Evolutionary conservation across 2,113 vertebrate species (phyloP), one percentile per base, ranked within the genome.

Genomic region (Bombycilla garrulus): DNA sequence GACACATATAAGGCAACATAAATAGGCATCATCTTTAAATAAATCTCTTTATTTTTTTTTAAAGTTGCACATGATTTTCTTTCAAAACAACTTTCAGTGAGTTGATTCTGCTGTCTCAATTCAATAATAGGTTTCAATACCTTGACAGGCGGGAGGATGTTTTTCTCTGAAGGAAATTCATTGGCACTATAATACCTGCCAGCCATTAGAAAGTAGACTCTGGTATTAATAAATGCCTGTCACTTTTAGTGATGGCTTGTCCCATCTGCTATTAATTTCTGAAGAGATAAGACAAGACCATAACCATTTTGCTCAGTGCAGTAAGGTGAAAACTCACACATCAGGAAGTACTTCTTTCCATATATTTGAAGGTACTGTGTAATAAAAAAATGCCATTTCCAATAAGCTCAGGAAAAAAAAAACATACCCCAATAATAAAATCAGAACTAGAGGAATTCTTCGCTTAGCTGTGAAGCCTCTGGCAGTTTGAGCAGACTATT

Each of bases 331-430:
- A 88, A 78, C 81, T 77, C 64, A 77, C 70, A 73, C 1, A 13
- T 88, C 92, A 92, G 86, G 82, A 92, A 90, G 69, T 51, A 77
- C 91, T 93, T 87, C 58, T 77, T 60, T 82, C 72, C 56, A 7
- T 69, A 45, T 77, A 85, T 92, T 87, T 88, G 86, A 92, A 93
- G 76, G 82, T 47, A 92, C 47, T 5, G 1, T 82, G 76, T 67
- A 95, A 96, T 97, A 96, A 96, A 90, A 92, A 94, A 96, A 93
- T 91, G 89, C 72, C 66, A 92, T 94, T 96, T 87, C 82, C 87
- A 94, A 93, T 90, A 92, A 90, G 53, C 26, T 83, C 5, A 3
- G 40, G 14, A 0, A 20, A 36, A 79, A 80, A 74, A 83, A 88
- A 54, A 15, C 73, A 67, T 66, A 80, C 17, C 80, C 64, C 51